Percentiles rank a stretch among this genome's conserved stretches.
These are phyloP conservation scores for Alentia gelatinosa DNA, from an alignment of 2,888 invertebrate genomes.

Conservation along the genomic window DNA sequence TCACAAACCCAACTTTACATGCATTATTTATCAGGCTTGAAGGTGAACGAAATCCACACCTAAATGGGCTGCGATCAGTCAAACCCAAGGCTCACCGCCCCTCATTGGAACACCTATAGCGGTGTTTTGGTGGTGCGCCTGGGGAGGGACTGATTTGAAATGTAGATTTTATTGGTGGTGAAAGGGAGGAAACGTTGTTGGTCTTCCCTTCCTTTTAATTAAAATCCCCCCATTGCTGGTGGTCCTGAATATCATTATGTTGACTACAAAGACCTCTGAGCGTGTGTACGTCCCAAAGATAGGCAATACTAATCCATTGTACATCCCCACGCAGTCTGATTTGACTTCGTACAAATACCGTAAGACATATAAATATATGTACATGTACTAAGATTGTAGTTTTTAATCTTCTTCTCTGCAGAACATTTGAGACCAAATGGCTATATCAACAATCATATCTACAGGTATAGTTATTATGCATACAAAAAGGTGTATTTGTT, in stretches of 20 bases:
- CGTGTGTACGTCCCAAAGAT: no score
- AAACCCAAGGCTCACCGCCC: background rate
- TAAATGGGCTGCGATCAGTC: background rate
- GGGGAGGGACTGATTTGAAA: background rate
- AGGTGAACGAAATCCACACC: background rate
- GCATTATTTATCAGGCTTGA: background rate
- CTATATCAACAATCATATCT: no score
- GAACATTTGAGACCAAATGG: no score
- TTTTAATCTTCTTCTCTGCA: no score
- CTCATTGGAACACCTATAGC: background rate
- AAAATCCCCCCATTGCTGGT: background rate
- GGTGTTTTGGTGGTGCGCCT: background rate
- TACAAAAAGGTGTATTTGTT: no score
- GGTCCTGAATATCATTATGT: background rate
- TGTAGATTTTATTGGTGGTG: conserved; percentile 10
- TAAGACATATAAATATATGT: no score
- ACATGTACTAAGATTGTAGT: no score
- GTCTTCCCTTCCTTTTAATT: background rate
- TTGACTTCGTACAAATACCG: no score
- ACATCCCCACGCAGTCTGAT: no score
- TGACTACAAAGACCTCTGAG: background rate
- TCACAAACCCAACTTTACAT: background rate
- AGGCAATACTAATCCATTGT: no score
- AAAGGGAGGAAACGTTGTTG: background rate
- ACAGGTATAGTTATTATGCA: no score